Evolutionary conservation across 2,888 invertebrate species (phyloP).

Genomic region (Brachypalpus laphriformis): DNA sequence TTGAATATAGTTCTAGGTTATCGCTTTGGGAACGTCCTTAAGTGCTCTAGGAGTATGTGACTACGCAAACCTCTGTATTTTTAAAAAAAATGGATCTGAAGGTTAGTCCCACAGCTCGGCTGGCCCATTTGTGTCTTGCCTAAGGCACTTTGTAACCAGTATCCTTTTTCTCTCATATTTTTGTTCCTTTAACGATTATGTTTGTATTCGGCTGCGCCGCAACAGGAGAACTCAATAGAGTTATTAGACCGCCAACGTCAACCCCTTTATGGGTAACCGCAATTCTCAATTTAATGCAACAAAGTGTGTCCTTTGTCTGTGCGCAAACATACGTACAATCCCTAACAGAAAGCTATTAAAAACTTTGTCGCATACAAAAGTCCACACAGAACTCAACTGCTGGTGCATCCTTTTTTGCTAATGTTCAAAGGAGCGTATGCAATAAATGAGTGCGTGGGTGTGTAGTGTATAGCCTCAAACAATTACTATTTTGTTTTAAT

Average conservation of each 20-base stretch:
- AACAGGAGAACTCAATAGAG: slow-evolving; percentile 53
- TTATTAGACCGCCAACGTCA: slow-evolving; percentile 37
- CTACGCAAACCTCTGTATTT: slow-evolving; percentile 21
- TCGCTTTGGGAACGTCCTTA: slow-evolving; percentile 55
- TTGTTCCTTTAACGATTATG: not conserved
- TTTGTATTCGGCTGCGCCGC: slow-evolving; percentile 8
- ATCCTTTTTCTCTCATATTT: not conserved
- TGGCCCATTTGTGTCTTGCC: slow-evolving; percentile 28
- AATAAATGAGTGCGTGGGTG: slow-evolving; percentile 8
- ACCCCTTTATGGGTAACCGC: slow-evolving; percentile 62
- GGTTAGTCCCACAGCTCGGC: slow-evolving; percentile 42
- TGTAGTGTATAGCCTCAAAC: slow-evolving; percentile 37
- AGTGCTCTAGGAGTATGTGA: slow-evolving; percentile 56
- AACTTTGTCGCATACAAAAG: slow-evolving; percentile 41
- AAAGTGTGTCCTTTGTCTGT: slow-evolving; percentile 59
- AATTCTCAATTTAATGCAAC: slow-evolving; percentile 66
- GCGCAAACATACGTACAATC: slow-evolving; percentile 37
- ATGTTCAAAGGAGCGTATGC: slow-evolving; percentile 43
- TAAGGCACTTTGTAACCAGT: slow-evolving; percentile 27
- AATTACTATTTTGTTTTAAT: slow-evolving; percentile 72
- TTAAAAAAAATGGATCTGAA: not conserved
- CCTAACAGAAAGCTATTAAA: slow-evolving; percentile 34
- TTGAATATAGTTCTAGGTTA: slow-evolving; percentile 3
- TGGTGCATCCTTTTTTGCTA: slow-evolving; percentile 36
- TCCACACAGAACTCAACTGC: slow-evolving; percentile 22